Evolutionary conservation across 1,140 invertebrate species (phyloP).

Genomic region (Tigriopus japonicus): DNA sequence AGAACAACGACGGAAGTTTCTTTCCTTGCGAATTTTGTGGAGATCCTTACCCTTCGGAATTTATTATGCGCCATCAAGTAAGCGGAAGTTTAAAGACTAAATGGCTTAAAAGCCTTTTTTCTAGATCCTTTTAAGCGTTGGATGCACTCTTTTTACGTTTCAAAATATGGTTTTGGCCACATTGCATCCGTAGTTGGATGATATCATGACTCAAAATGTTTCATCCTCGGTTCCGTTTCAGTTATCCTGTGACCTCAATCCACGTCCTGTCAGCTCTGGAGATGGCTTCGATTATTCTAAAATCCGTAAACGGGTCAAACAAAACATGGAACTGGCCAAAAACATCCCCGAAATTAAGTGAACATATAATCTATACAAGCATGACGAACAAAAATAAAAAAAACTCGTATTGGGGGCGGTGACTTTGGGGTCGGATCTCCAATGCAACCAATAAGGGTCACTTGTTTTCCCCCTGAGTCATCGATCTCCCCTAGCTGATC

Average conservation of each 20-base stretch:
- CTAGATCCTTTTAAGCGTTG: not conserved
- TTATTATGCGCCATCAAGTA: conserved; percentile 13
- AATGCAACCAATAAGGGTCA: too few species aligned
- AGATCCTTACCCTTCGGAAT: conserved; percentile 10
- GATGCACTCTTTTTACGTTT: too few species aligned
- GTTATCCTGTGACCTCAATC: not conserved
- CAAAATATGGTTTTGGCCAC: too few species aligned
- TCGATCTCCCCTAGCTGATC: too few species aligned
- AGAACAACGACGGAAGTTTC: conserved; percentile 8
- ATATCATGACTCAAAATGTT: too few species aligned
- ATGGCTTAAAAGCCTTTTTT: not conserved
- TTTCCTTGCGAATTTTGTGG: conserved; percentile 14
- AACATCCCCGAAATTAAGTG: not conserved
- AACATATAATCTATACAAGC: too few species aligned
- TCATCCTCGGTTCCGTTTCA: not conserved
- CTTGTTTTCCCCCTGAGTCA: too few species aligned
- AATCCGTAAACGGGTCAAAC: not conserved
- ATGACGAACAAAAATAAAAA: too few species aligned
- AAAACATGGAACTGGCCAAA: not conserved
- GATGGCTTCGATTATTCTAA: not conserved
- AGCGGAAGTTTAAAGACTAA: not conserved
- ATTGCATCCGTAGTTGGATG: too few species aligned
- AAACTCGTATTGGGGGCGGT: too few species aligned
- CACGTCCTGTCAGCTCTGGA: not conserved
- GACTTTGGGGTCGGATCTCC: too few species aligned